Evolutionary conservation across 1,140 invertebrate species (phyloP), one percentile per base, ranked within the genome.

Genomic region (Cydia pomonella): DNA sequence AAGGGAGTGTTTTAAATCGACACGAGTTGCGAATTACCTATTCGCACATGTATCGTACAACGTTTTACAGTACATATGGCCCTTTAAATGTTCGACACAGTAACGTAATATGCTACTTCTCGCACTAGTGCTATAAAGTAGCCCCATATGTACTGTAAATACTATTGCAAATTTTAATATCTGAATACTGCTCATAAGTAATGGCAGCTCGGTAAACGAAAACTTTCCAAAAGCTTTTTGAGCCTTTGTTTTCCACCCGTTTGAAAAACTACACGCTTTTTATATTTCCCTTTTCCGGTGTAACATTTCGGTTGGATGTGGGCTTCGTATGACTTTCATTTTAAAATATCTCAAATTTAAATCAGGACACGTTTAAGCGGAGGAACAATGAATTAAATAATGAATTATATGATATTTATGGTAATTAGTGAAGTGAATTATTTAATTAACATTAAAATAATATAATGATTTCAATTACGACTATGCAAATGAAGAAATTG

Each of bases 191-290:
- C 41, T 44, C 41, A 44, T 44, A 44, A 44, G 2, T 44, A 44
- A 16, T 16, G 41, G 41, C 41, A 44, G 41, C 13, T n/a, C 50
- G 50, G 50, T 53, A 21, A 53, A 6, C 50, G 1, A 53, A 21
- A 53, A 53, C 16, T 53, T 53, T 53, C 50, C 50, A 18, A 53
- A 53, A 53, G 50, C 50, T 53, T 53, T 53, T 18, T 13, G n/a
- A 53, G 50, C 50, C 50, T 53, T 53, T 53, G 50, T 53, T 47
- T 47, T 47, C 44, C 44, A 47, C 5, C 9, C 16, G 44, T 47
- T 53, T n/a, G 50, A 53, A 53, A 53, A 53, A 53, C 50, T 53
- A 53, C 50, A 53, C 50, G n/a, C 50, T 53, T 53, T 47, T 53
- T 44, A 44, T 44, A 44, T 53, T 53, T 53, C n/a, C 13, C 50